These are phyloP conservation scores for Sarcoramphus papa DNA, from an alignment of 2,797 vertebrate genomes.

Conservation along the genomic window DNA sequence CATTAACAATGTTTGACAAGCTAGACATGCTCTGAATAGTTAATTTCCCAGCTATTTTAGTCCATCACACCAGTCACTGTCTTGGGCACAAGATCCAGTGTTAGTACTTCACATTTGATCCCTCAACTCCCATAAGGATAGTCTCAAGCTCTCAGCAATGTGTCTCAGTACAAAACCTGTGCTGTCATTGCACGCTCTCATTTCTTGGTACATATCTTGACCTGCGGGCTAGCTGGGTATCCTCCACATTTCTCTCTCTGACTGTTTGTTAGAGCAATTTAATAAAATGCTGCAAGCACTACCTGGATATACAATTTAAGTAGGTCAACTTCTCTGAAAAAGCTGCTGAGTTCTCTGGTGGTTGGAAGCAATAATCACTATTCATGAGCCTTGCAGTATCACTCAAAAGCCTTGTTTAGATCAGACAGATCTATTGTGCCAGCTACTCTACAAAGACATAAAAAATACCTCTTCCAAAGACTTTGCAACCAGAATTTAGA, in stretches of 20 bases:
- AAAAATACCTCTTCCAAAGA: neutral
- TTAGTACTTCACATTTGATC: neutral
- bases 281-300: neutral
- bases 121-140: neutral
- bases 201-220: neutral
- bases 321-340: constrained; percentile 37
- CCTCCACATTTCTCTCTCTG: neutral
- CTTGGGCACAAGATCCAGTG: neutral
- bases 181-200: neutral
- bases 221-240: neutral
- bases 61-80: neutral
- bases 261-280: constrained; percentile 11
- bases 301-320: constrained; percentile 33
- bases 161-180: neutral
- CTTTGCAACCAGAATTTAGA: neutral
- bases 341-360: neutral
- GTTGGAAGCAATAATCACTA: constrained; percentile 41
- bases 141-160: neutral
- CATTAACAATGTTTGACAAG: neutral
- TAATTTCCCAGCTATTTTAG: neutral
- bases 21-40: neutral
- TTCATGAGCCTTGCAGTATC: constrained; percentile 32
- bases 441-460: neutral
- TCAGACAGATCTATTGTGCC: constrained; percentile 19
- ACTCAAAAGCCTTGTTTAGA: constrained; percentile 46